Evolutionary conservation across 2,888 invertebrate genomes (phyloP), one percentile per base, ranked within the genome.

Genomic region (Cartodere bifasciata): DNA sequence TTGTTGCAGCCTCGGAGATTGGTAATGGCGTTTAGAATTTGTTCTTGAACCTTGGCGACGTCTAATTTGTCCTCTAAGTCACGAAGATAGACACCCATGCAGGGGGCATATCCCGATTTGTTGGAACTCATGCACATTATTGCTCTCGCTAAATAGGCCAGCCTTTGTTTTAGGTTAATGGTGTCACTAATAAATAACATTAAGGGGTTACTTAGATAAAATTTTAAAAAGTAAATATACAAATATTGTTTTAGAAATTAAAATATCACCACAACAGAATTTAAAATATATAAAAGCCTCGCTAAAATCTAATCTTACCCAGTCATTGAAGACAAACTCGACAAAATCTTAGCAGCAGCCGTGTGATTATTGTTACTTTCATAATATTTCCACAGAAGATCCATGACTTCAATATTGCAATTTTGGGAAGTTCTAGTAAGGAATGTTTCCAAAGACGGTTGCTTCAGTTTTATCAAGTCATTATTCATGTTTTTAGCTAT

Each of bases 71-170:
- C 95, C 60, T 92, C 90, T 29, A 94, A 62, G 49, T 91, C 86
- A 43, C 86, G 79, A 33, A 91, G 64, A 50, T 88, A 76, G 35
- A 86, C 80, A 2, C 78, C 86, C 50, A 74, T 69, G 48, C 68
- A 70, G 24, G 75, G 75, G 6, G 81, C 74, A 41, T 75, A 76
- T 2, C 78, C 82, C 12, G 76, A 70, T 45, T 71, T 75, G 45
- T 84, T 85, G 46, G 91, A 90, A 35, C 94, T 76, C 72, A 94
- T 85, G 58, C 94, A 94, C 68, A 95, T 85, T 38, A 94, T 84
- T 20, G 95, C 92, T 44, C 91, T 72, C 0, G 91, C 87, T 49
- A 98, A 64, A 65, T 94, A 92, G 47, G 86, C 80, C 43, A 94
- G 74, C 40, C 97, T 74, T 56, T 88, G 78, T 13, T 75, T 65